A percentile compares a stretch with the other conserved stretches of the same genome.
Evolutionary conservation across 2,888 invertebrate genomes (phyloP).

Genomic region (Silvanus unidentatus): DNA sequence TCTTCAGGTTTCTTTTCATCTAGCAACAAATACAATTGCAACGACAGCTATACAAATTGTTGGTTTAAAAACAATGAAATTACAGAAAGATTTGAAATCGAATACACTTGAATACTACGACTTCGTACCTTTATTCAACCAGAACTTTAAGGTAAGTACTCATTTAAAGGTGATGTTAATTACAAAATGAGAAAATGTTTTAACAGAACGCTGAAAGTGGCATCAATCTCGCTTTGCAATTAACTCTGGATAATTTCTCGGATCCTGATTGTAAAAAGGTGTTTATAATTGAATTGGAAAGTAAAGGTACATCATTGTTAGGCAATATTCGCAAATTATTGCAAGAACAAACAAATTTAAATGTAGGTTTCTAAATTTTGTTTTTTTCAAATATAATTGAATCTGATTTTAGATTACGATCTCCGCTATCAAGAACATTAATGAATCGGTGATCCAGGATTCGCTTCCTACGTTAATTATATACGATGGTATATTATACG

Average conservation of each 20-base stretch:
- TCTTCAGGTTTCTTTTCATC: slow-evolving; percentile 33
- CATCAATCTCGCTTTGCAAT: slow-evolving; percentile 36
- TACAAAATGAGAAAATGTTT: too few species aligned
- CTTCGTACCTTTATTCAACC: slow-evolving; percentile 30
- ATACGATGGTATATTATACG: slow-evolving; percentile 30
- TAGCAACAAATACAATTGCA: slow-evolving; percentile 35
- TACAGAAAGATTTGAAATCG: slow-evolving; percentile 27
- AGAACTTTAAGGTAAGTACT: slow-evolving; percentile 23
- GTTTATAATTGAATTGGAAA: slow-evolving; percentile 38
- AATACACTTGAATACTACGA: slow-evolving; percentile 35
- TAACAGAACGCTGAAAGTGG: slow-evolving; percentile 36
- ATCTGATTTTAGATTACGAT: slow-evolving; percentile 33
- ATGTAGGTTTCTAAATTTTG: slow-evolving; percentile 27
- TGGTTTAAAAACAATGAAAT: slow-evolving; percentile 30
- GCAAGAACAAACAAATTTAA: too few species aligned
- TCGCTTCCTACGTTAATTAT: slow-evolving; percentile 37
- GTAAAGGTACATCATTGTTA: slow-evolving; percentile 25
- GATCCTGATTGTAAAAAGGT: slow-evolving; percentile 31
- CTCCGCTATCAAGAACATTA: slow-evolving; percentile 30
- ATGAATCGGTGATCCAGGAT: slow-evolving; percentile 33
- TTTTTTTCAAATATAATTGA: neutral
- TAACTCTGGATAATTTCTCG: slow-evolving; percentile 34
- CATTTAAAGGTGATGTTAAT: too few species aligned
- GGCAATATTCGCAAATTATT: slow-evolving; percentile 31
- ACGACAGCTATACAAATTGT: slow-evolving; percentile 38